phyloP scores from a whole-genome alignment of 2,113 vertebrate genomes.

The Gallinago jamesoni region DNA sequence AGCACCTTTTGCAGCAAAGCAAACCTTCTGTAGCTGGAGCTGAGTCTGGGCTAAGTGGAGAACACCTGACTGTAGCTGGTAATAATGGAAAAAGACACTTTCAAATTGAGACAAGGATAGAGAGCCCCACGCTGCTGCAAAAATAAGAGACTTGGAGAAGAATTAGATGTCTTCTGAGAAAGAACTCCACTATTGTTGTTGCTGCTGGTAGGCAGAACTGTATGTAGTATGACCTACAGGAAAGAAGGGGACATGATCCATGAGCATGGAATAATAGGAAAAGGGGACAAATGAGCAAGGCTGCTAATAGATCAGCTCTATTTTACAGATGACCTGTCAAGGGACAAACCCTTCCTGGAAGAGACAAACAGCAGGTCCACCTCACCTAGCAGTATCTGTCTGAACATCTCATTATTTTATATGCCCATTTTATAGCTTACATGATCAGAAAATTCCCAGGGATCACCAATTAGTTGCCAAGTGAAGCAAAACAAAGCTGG shows the following conservation, averaged over 20 bases:
- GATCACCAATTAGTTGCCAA: neutral
- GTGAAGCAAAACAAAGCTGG: neutral
- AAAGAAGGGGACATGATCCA: neutral
- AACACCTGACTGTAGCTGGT: neutral
- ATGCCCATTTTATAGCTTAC: neutral
- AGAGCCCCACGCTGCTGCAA: neutral
- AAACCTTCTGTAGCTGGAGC: neutral
- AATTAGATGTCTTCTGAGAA: neutral
- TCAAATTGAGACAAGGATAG: neutral
- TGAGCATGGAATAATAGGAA: neutral
- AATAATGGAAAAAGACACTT: neutral
- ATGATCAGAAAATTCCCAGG: neutral
- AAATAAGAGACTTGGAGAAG: neutral
- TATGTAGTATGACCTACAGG: neutral
- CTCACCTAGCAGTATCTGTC: neutral
- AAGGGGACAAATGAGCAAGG: neutral
- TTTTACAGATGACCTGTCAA: neutral
- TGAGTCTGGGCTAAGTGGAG: neutral
- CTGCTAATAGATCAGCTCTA: neutral
- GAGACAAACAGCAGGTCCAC: neutral
- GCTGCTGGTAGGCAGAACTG: neutral
- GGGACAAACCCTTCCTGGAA: neutral
- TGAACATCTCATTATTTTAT: neutral
- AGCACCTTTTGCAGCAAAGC: neutral
- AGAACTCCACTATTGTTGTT: neutral